Evolutionary conservation across 1,140 invertebrate genomes (phyloP).

Genomic region (Rhagoletis zephyria): DNA sequence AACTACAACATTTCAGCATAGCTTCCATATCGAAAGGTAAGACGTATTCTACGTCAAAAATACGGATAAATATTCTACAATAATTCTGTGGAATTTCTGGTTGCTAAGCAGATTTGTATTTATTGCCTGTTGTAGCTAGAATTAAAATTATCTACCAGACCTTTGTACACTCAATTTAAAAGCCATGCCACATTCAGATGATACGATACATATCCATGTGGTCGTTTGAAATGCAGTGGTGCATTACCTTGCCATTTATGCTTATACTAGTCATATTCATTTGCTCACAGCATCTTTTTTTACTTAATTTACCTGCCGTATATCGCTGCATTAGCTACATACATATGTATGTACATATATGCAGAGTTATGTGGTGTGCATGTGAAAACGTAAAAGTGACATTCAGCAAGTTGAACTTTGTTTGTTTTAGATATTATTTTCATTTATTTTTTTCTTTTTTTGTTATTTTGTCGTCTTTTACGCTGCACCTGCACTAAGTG

Average conservation of each 20-base stretch:
- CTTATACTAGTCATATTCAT: background rate
- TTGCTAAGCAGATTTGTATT: no score
- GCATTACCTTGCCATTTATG: constrained; percentile 70
- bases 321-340: background rate
- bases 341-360: no score
- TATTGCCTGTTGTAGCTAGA: no score
- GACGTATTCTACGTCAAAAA: no score
- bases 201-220: constrained; percentile 68
- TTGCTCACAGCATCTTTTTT: constrained; percentile 66
- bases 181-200: no score
- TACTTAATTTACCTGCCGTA: constrained; percentile 55
- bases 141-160: no score
- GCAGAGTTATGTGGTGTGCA: no score
- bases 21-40: no score
- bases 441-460: background rate
- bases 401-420: background rate
- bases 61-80: no score
- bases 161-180: no score
- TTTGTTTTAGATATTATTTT: background rate
- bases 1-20: no score
- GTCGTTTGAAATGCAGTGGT: constrained; percentile 73
- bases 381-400: background rate
- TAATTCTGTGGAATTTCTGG: no score
- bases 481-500: background rate
- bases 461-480: background rate